Base-by-base conservation (phyloP, 2,888 invertebrate species). In the Drosophila kanekoi region DNA sequence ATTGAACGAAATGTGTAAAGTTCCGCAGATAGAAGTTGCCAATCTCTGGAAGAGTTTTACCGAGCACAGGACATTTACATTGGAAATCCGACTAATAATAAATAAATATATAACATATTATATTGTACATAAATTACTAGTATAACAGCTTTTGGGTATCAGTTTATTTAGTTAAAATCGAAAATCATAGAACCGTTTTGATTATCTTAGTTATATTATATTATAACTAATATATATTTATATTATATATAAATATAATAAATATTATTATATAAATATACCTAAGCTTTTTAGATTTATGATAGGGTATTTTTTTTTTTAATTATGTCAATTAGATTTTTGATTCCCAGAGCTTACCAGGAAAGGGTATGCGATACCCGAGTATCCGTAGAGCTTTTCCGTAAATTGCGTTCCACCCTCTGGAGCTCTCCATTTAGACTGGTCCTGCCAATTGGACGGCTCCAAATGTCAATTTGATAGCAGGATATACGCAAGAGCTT, bases 381-480 rank as follows among this genome's bases (percentile, higher is more conserved):
- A 40, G 18, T 13, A 11, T 18, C n/a, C 9, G 1, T 5, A 40
- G 9, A 4, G 13, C 23, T 32, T n/a, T 32, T 28, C 16, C 4
- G 2, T 14, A 14, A 13, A 40, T 35, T 18, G 47, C n/a, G 40
- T 10, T 47, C n/a, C 16, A 2, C 13, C 11, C 23, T n/a, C 35
- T 8, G 40, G 14, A 45, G 16, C 51, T 56, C 38, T 18, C 44
- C 33, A 49, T 38, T 47, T 38, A 43, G 44, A 43, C 23, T 28
- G 54, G 14, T 28, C 33, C n/a, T 37, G 51, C 49, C 62, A 67
- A 66, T 69, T 49, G 53, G 49, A 63, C 51, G 60, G 61, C 69
- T 78, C 75, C 44, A 66, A 76, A 81, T 88, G 83, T 86, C 86
- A 83, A 88, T 89, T 86, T 88, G 73, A 73, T 57, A 69, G 54